A percentile compares a stretch with the other conserved stretches of the same genome.
These are phyloP conservation scores for Drosophila tripunctata DNA, from an alignment of 2,888 invertebrate species.

Conservation along the genomic window DNA sequence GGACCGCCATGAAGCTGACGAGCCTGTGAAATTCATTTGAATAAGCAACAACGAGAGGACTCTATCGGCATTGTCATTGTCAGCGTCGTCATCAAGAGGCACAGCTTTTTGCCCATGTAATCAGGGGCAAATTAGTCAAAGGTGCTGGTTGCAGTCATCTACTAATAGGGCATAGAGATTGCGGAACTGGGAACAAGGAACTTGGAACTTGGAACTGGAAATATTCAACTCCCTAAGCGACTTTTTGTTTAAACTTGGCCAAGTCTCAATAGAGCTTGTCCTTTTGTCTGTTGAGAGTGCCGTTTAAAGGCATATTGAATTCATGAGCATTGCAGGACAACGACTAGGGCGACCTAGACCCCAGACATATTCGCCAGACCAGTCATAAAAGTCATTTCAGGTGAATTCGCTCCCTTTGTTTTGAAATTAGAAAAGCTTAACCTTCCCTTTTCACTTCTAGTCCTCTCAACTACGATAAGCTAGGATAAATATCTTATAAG, in stretches of 20 bases:
- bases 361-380: neutral
- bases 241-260: neutral
- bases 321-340: neutral
- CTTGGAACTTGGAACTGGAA: neutral
- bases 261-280: neutral
- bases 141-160: slow-evolving; percentile 31
- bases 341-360: neutral
- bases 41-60: slow-evolving; percentile 38
- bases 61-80: slow-evolving; percentile 16
- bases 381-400: neutral
- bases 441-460: too few species aligned
- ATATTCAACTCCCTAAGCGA: neutral
- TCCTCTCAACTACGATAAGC: neutral
- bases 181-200: neutral
- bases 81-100: slow-evolving; percentile 1
- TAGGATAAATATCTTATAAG: neutral
- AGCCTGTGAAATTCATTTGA: slow-evolving; percentile 43
- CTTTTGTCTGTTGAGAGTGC: neutral
- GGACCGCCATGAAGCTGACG: slow-evolving; percentile 33
- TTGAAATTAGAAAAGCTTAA: neutral
- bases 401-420: neutral
- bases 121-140: slow-evolving; percentile 60
- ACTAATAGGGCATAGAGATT: neutral
- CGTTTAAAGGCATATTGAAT: neutral
- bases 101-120: slow-evolving; percentile 36